A percentile compares a stretch with the other conserved stretches of the same genome.
These are phyloP conservation scores for Aphidoletes aphidimyza DNA, from an alignment of 2,888 invertebrate species.

Conservation along the genomic window DNA sequence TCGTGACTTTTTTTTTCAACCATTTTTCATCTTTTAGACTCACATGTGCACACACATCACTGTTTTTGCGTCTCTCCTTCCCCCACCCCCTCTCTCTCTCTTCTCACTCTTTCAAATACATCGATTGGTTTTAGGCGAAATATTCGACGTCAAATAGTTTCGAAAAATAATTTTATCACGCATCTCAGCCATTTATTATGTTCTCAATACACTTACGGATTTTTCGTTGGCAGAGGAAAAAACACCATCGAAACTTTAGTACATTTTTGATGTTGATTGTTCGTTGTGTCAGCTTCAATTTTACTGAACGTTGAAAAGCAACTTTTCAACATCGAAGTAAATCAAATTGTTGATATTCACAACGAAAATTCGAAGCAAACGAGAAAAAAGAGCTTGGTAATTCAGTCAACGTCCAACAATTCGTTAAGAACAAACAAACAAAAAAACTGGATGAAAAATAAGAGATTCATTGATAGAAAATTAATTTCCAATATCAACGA, in stretches of 20 bases:
- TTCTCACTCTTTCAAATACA: neutral
- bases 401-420: neutral
- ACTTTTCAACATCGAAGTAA: conserved; percentile 33
- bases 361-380: neutral
- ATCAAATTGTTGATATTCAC: neutral
- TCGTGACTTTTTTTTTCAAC: conserved; percentile 14
- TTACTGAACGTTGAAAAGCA: neutral
- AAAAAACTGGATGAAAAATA: neutral
- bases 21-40: conserved; percentile 39
- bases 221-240: neutral
- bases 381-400: neutral
- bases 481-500: conserved; percentile 1
- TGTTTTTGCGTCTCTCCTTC: neutral
- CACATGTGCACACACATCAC: neutral
- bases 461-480: conserved; percentile 7
- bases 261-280: neutral
- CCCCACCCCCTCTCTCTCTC: neutral
- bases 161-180: conserved; percentile 23
- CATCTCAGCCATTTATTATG: conserved; percentile 13
- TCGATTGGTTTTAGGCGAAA: neutral
- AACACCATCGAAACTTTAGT: neutral
- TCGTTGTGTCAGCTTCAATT: neutral
- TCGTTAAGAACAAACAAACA: neutral
- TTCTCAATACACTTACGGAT: neutral
- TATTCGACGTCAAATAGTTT: conserved; percentile 25